Base-by-base conservation (phyloP, 2,797 vertebrate genomes). In the Lindbergichthys nudifrons region DNA sequence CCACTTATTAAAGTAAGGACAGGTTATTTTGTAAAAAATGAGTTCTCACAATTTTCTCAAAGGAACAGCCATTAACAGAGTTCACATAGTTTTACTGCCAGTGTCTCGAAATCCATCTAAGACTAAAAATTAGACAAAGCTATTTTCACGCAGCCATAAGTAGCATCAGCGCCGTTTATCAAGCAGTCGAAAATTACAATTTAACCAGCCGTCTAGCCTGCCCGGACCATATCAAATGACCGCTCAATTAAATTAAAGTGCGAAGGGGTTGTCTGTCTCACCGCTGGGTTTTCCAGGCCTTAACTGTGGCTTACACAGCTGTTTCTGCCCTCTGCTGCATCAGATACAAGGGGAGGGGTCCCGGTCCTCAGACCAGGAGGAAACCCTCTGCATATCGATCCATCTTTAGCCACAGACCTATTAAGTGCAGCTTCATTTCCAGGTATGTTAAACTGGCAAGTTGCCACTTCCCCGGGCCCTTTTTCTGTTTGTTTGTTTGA, bases 301-400 rank as follows among this genome's bases (percentile, higher is more conserved):
- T 80, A 82, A 60, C 79, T 85, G 84, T 68, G 79, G 89, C 87
- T 92, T 89, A 88, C 82, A 89, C 87, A 92, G 89, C 88, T 90
- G 90, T 84, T 90, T 91, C 86, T 84, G 77, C 77, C 86, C 80
- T 83, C 79, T 10, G 86, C 83, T 74, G 78, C 81, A 90, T 90
- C 87, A 91, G 81, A 91, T 88, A 84, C 61, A 85, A 75, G 39
- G 52, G 69, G 79, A 76, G 64, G 70, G 75, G 84, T 58, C 76
- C 72, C 81, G 69, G 45, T 36, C 32, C 32, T 9, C 71, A 82
- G 77, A 80, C 56, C 69, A 23, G 66, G 68, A 78, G 74, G 51
- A 73, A 43, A 73, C 58, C 59, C 53, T 61, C 52, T 4, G 32
- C 57, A 59, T 76, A 85, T 84, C 75, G 45, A 76, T 80, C 78